These are phyloP conservation scores for Spodoptera littoralis DNA, from an alignment of 2,888 invertebrate genomes.

Conservation along the genomic window DNA sequence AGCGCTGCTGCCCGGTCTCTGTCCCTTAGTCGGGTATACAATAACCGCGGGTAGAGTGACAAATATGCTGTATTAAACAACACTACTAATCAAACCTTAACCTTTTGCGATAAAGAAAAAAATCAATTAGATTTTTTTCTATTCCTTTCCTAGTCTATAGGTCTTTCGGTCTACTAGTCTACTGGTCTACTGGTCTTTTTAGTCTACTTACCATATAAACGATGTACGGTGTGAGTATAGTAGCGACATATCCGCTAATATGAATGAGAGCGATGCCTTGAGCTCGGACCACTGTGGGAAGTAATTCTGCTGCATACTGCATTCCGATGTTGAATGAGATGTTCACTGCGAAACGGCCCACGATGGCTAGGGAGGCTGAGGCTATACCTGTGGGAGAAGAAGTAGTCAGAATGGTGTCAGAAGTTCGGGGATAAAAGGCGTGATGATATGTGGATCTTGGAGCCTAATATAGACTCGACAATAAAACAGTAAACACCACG, in stretches of 20 bases:
- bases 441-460: too few relatives aligned
- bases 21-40: too few relatives aligned
- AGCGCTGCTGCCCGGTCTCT: too few relatives aligned
- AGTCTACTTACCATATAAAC: conserved; percentile 91
- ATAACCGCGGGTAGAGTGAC: too few relatives aligned
- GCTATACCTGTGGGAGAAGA: conserved; percentile 88
- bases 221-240: conserved; percentile 95
- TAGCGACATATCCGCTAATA: conserved; percentile 94
- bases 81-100: too few relatives aligned
- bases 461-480: neutral
- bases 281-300: conserved; percentile 95
- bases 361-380: conserved; percentile 93
- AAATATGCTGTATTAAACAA: too few relatives aligned
- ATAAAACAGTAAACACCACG: conserved; percentile 12
- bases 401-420: neutral
- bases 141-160: too few relatives aligned
- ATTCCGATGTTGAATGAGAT: conserved; percentile 96
- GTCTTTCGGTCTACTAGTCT: too few relatives aligned
- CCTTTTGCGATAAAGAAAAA: too few relatives aligned
- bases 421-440: too few relatives aligned
- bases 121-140: too few relatives aligned
- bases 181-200: too few relatives aligned
- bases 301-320: conserved; percentile 95
- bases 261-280: conserved; percentile 95
- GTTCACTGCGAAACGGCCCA: conserved; percentile 95